Base-by-base conservation (phyloP, 2,888 invertebrate species). In the Selenia dentaria region DNA sequence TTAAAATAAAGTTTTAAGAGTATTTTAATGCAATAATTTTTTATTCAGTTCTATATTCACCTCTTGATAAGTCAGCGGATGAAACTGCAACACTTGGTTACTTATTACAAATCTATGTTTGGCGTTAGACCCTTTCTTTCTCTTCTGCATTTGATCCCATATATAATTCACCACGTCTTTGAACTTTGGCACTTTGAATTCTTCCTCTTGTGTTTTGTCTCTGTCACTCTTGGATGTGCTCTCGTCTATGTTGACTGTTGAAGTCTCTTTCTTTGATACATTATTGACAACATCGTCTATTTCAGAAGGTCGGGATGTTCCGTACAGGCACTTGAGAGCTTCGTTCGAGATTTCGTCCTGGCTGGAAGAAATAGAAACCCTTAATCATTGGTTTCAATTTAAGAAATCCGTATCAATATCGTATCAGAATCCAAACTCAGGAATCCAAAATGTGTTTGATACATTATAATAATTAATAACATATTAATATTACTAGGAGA, bases 321-420 rank as follows among this genome's bases (percentile, higher is more conserved):
- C 95, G 70, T 96, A 96, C 4, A 97, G 79, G 47, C 94, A 92
- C 80, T 94, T 95, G 18, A 93, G 74, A 0, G 96, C 95, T 83
- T 96, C 96, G 3, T 91, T 91, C 32, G 93, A 93, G 25, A 96
- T 94, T 67, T 96, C 96, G 45, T 95, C 95, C 84, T 95, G 95
- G 48, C 95, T 95, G 40, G 28, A 51, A 24, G 27, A 34, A 26
- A 13, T 11, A 16, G 16, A 16, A 16, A 2, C 4, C 4, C 2
- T 16, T 4, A 16, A 16, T 16, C 16, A 16, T 4, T 16, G 16
- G 16, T 4, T n/a, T n/a, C n/a, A n/a, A n/a, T n/a, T n/a, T n/a
- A n/a, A n/a, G n/a, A n/a, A n/a, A n/a, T n/a, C n/a, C n/a, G n/a
- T n/a, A n/a, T n/a, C n/a, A n/a, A n/a, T n/a, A n/a, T n/a, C n/a